Conservation (phyloP, 2,888 invertebrate species). For the Kryphioiulus occultus region DNA sequence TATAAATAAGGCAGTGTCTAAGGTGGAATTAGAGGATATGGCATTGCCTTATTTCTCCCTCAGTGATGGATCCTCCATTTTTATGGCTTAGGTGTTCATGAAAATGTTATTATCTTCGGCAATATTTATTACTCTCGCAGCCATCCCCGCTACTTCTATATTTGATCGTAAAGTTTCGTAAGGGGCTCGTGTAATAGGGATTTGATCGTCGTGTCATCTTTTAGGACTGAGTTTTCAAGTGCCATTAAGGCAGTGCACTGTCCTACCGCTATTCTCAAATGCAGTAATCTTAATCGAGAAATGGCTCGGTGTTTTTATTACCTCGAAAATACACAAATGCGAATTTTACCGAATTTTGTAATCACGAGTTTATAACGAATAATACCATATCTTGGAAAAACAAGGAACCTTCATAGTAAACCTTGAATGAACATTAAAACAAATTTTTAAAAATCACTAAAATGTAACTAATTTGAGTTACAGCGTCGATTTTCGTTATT, state of each 20-base stretch:
- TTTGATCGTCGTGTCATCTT: constrained; percentile 1
- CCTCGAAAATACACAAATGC: not conserved
- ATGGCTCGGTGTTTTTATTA: not conserved
- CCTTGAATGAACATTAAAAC: too few species aligned
- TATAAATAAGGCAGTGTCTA: constrained; percentile 8
- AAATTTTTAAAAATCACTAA: too few species aligned
- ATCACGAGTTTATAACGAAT: not conserved
- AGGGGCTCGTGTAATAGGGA: constrained; percentile 21
- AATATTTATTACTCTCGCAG: constrained; percentile 13
- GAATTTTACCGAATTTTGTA: not conserved
- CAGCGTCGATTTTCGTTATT: too few species aligned
- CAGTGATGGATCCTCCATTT: constrained; percentile 18
- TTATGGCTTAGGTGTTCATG: constrained; percentile 26
- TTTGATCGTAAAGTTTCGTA: constrained; percentile 19
- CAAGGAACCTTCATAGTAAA: too few species aligned
- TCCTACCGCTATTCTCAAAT: not conserved
- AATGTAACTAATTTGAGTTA: too few species aligned
- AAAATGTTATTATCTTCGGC: constrained; percentile 11
- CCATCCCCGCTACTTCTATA: not conserved
- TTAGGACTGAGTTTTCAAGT: not conserved
- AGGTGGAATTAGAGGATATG: constrained; percentile 11
- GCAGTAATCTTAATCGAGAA: not conserved
- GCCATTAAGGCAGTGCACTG: not conserved
- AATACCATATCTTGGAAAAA: not conserved
- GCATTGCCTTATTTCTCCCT: constrained; percentile 19